Evolutionary conservation across 2,797 vertebrate species (phyloP).

Genomic region (Macrochelys suwanniensis): DNA sequence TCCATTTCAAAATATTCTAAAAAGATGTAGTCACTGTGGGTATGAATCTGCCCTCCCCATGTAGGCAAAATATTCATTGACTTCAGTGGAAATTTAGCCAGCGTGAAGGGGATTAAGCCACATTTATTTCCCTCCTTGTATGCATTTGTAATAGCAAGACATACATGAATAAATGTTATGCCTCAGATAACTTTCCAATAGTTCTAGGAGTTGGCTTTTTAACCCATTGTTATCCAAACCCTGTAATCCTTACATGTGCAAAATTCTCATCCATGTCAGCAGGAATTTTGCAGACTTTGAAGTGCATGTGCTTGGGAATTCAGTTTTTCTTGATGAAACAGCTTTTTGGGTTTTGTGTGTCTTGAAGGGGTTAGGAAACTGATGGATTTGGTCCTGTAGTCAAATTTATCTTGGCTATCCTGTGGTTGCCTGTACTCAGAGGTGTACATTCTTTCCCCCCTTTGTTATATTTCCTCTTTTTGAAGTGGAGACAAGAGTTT

Average conservation of each 20-base stretch:
- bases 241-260: neutral
- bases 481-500: slow-evolving; percentile 58
- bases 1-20: neutral
- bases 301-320: neutral
- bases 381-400: slow-evolving; percentile 36
- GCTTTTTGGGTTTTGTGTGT: slow-evolving; percentile 19
- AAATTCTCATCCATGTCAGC: neutral
- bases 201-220: neutral
- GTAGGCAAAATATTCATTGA: neutral
- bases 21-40: neutral
- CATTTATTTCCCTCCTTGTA: neutral
- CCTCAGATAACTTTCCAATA: rapidly evolving
- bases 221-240: rapidly evolving
- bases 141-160: neutral
- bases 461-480: slow-evolving; percentile 57
- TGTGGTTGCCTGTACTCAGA: slow-evolving; percentile 9
- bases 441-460: slow-evolving; percentile 20
- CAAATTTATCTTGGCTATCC: slow-evolving; percentile 25
- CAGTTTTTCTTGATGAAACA: neutral
- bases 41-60: neutral
- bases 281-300: rapidly evolving
- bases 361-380: slow-evolving; percentile 2
- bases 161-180: neutral
- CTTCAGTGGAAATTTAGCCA: neutral
- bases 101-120: neutral